Evolutionary conservation across 53 echinoderm and acorn worm species (phyloP).

Genomic region (Arbacia lixula): DNA sequence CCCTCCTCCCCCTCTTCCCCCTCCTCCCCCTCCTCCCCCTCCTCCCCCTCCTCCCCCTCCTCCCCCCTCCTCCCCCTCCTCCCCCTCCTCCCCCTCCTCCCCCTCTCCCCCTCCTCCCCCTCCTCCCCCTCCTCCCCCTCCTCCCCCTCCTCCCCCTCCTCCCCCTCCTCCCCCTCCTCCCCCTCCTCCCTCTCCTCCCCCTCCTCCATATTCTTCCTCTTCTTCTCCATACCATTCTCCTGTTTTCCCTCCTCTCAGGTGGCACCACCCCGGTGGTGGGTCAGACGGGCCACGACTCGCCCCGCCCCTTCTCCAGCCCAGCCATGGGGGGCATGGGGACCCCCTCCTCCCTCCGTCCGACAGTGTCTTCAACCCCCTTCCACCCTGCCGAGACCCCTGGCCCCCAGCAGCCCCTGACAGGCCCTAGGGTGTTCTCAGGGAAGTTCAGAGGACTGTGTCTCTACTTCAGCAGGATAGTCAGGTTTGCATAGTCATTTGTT

Average conservation of each 20-base stretch:
- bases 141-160: too few relatives aligned
- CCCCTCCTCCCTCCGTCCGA: conserved; percentile 63
- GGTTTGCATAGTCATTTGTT: conserved; percentile 63
- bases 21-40: too few relatives aligned
- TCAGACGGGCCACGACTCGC: conserved; percentile 65
- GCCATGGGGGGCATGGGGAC: neutral
- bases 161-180: too few relatives aligned
- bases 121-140: too few relatives aligned
- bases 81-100: too few relatives aligned
- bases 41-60: too few relatives aligned
- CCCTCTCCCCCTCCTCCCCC: too few relatives aligned
- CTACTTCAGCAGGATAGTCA: conserved; percentile 85
- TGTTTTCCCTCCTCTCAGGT: conserved; percentile 53
- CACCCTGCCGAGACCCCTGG: neutral
- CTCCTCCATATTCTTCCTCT: too few relatives aligned
- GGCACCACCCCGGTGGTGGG: conserved; percentile 80
- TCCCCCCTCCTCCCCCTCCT: too few relatives aligned
- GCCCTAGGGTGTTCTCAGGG: conserved; percentile 70
- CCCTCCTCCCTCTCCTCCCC: too few relatives aligned
- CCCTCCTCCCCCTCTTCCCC: too few relatives aligned
- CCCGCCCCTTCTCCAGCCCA: conserved; percentile 14
- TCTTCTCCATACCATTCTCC: too few relatives aligned
- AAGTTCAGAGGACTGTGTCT: conserved; percentile 85
- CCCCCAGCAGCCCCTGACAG: neutral
- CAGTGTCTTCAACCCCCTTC: conserved; percentile 76